phyloP scores from a whole-genome alignment of 2,797 vertebrate genomes.

The Malacoraja senta region DNA sequence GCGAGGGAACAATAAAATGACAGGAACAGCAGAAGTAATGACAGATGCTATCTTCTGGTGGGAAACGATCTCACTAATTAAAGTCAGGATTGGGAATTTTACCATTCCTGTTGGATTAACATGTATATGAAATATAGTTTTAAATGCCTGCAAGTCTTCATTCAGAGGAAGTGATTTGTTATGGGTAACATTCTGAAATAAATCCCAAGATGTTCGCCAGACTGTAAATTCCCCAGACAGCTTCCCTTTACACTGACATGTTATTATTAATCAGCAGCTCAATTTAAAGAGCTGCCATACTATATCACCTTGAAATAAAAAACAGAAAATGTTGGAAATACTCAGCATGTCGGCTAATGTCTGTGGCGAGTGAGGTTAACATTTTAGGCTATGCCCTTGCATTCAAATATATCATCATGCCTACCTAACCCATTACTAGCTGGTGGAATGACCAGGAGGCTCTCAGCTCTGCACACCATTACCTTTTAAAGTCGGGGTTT shows the following conservation, averaged over 20 bases:
- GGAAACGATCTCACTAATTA: slow-evolving; percentile 24
- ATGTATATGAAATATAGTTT: background rate
- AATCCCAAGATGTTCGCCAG: background rate
- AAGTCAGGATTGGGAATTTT: slow-evolving; percentile 23
- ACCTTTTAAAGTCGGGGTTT: background rate
- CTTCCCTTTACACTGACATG: background rate
- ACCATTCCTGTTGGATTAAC: slow-evolving; percentile 5
- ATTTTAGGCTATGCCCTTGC: too few species aligned
- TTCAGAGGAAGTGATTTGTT: slow-evolving; percentile 15
- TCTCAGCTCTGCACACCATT: background rate
- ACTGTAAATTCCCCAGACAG: background rate
- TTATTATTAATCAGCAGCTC: background rate
- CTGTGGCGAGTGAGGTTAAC: too few species aligned
- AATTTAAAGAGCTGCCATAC: background rate
- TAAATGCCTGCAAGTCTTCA: background rate
- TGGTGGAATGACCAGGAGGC: background rate
- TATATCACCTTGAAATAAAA: too few species aligned
- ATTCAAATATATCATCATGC: background rate
- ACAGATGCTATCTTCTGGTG: slow-evolving; percentile 24
- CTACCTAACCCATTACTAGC: background rate
- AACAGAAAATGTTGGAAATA: too few species aligned
- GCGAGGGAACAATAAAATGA: slow-evolving; percentile 22
- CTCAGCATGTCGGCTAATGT: too few species aligned
- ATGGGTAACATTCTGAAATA: background rate
- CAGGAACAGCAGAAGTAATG: slow-evolving; percentile 29